Evolutionary conservation across 1,140 invertebrate genomes (phyloP), one percentile per base, ranked within the genome.

Genomic region (Adoxophyes honmai): DNA sequence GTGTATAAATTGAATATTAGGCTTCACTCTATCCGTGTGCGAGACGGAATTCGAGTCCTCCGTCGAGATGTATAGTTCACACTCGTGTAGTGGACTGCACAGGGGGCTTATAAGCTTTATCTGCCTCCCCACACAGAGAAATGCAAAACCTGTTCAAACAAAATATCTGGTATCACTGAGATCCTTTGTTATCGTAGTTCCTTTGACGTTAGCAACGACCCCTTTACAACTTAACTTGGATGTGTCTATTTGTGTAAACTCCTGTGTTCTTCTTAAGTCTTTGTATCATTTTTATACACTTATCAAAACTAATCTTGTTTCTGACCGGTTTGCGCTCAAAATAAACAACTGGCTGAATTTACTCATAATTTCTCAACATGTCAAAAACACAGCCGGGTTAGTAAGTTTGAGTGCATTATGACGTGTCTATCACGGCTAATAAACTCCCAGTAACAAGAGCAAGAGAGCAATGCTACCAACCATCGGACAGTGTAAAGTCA

Each of bases 401-500:
- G 21, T 28, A 2, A 28, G 21, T 28, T 28, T 28, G 2, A 28
- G 21, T 28, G 21, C 21, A 28, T 3, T 6, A 28, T 28, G 6
- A 2, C 21, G 6, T 3, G 6, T 28, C 21, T 28, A 28, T 3
- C 21, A 3, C 21, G 6, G 21, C 21, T 28, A 28, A 28, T 28
- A 6, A 28, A 2, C 21, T 28, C 21, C 21, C 21, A 28, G n/a
- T n/a, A 28, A 6, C 21, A 71, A 78, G n/a, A n/a, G 81, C 80
- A 87, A 87, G 78, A 75, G 81, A 79, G 73, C 68, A 65, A 64
- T 73, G 81, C 77, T 82, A 69, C 14, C 83, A 68, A 78, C 79
- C 85, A 81, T 85, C 80, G 85, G 75, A 77, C 85, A 88, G 85
- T 78, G 55, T 70, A 73, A 80, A 78, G 75, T 77, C 81, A 74